These are phyloP conservation scores for Megalurothrips usitatus DNA, from an alignment of 2,888 invertebrate genomes.

Conservation along the genomic window DNA sequence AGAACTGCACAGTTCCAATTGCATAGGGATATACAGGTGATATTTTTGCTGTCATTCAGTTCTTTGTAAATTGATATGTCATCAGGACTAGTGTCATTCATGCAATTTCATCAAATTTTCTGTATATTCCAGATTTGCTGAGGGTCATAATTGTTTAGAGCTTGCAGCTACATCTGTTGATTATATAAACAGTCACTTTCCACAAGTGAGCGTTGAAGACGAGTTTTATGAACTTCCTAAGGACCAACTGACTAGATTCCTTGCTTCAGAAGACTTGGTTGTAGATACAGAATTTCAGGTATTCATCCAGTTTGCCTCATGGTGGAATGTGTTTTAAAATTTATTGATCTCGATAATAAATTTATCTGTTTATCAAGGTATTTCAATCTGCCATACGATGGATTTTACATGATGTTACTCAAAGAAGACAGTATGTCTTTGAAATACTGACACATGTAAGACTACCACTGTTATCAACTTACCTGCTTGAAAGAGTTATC, in stretches of 20 bases:
- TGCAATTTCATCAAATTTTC: slow-evolving; percentile 28
- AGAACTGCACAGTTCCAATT: slow-evolving; percentile 81
- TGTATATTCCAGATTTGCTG: slow-evolving; percentile 67
- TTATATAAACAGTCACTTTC: slow-evolving; percentile 82
- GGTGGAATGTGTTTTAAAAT: not conserved
- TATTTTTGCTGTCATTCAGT: not conserved
- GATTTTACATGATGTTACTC: slow-evolving; percentile 75
- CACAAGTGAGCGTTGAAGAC: slow-evolving; percentile 72
- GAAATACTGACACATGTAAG: slow-evolving; percentile 78
- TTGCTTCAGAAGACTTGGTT: slow-evolving; percentile 79
- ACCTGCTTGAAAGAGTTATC: slow-evolving; percentile 71
- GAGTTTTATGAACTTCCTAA: slow-evolving; percentile 81
- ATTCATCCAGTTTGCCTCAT: slow-evolving; percentile 31
- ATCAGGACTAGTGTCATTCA: not conserved
- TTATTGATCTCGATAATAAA: not conserved
- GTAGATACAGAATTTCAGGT: slow-evolving; percentile 89
- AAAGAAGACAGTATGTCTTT: slow-evolving; percentile 76
- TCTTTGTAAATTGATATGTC: not conserved
- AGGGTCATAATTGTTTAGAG: slow-evolving; percentile 76
- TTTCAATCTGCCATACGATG: slow-evolving; percentile 82
- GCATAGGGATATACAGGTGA: slow-evolving; percentile 78
- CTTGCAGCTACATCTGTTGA: slow-evolving; percentile 71
- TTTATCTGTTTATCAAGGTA: slow-evolving; percentile 51
- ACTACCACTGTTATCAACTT: slow-evolving; percentile 75
- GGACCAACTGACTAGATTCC: slow-evolving; percentile 67